A percentile compares a stretch with the other conserved stretches of the same genome.
Conservation (phyloP, 2,113 vertebrate genomes). For the Corythoichthys haematopterus region DNA sequence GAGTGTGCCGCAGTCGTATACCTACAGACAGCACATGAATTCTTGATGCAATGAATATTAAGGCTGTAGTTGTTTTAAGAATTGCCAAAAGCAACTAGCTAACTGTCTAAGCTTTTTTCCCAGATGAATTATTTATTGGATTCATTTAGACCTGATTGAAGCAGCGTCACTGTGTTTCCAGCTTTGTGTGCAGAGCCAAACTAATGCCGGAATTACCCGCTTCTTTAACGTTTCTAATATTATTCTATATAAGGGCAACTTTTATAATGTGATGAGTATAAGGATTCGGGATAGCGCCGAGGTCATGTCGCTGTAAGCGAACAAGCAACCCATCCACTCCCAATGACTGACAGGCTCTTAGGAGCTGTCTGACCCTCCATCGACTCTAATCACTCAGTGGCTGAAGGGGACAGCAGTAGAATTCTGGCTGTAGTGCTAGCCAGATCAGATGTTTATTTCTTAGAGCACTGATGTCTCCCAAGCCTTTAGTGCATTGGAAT, state of each 20-base stretch:
- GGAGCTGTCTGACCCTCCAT: slow-evolving; percentile 44
- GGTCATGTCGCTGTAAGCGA: slow-evolving; percentile 25
- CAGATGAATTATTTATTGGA: slow-evolving; percentile 20
- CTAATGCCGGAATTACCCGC: neutral
- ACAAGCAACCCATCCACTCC: slow-evolving; percentile 18
- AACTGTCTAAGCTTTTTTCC: slow-evolving; percentile 56
- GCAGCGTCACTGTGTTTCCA: neutral
- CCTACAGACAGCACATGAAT: slow-evolving; percentile 34
- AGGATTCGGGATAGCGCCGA: slow-evolving; percentile 22
- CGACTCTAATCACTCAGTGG: slow-evolving; percentile 40
- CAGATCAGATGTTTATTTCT: slow-evolving; percentile 46
- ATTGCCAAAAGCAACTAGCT: slow-evolving; percentile 46
- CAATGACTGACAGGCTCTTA: slow-evolving; percentile 53
- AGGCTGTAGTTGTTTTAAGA: slow-evolving; percentile 45
- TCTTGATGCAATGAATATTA: slow-evolving; percentile 50
- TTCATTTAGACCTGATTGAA: slow-evolving; percentile 15
- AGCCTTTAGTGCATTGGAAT: neutral
- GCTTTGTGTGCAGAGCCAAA: neutral
- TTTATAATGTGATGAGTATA: slow-evolving; percentile 9
- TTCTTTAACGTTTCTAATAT: neutral
- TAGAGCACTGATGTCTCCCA: slow-evolving; percentile 34
- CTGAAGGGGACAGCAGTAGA: slow-evolving; percentile 47
- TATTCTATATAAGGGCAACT: neutral
- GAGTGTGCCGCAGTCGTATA: slow-evolving; percentile 33
- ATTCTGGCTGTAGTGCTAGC: slow-evolving; percentile 40